A percentile compares a stretch with the other conserved stretches of the same genome.
phyloP scores from a whole-genome alignment of 2,797 vertebrate species.

The Psittacula echo region DNA sequence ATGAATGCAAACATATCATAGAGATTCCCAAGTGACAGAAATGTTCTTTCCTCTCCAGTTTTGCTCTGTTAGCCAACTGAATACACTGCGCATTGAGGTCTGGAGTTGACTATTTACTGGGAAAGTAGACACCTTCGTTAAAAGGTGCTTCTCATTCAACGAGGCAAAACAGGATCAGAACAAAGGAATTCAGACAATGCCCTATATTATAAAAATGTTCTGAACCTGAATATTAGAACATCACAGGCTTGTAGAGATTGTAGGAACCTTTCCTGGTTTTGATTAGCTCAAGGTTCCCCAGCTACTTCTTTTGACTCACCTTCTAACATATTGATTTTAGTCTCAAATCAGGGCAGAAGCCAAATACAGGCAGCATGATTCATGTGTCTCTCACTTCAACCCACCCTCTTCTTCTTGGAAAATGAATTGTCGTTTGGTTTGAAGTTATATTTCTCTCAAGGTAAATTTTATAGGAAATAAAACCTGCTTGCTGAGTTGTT shows the following conservation, averaged over 20 bases:
- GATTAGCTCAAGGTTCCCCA: not conserved
- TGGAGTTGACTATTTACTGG: not conserved
- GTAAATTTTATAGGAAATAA: conserved; percentile 21
- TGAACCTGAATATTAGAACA: not conserved
- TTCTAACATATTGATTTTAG: not conserved
- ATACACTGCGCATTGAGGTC: not conserved
- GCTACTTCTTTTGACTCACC: not conserved
- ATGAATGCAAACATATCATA: not conserved
- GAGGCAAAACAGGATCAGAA: not conserved
- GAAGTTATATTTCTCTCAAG: conserved; percentile 4
- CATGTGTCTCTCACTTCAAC: conserved; percentile 12
- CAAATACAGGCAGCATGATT: conserved; percentile 30
- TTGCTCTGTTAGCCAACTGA: not conserved
- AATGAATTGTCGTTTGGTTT: conserved; percentile 3
- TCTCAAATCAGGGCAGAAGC: conserved; percentile 30
- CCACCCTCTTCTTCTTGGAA: not conserved
- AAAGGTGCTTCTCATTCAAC: not conserved
- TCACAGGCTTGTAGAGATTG: not conserved
- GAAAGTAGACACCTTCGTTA: not conserved
- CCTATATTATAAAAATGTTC: not conserved
- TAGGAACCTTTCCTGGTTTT: not conserved
- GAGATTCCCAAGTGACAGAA: not conserved
- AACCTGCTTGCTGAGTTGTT: not conserved
- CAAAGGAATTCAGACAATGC: not conserved
- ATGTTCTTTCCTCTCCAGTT: not conserved